Evolutionary conservation across 2,797 vertebrate genomes (phyloP).

Genomic region (Bucorvus abyssinicus): DNA sequence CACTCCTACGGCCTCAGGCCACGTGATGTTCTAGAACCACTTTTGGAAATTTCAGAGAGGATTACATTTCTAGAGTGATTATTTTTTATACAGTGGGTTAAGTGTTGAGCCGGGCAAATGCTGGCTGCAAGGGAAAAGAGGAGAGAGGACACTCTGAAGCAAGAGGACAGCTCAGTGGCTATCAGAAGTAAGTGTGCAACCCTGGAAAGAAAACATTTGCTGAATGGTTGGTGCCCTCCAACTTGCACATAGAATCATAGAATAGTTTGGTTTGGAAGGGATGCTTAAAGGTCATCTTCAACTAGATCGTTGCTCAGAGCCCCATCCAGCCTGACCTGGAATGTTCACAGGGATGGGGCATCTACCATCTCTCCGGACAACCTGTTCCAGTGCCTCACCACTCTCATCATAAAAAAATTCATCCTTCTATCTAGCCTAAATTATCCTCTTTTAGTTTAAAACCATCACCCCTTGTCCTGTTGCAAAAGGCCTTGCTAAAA

Average conservation of each 20-base stretch:
- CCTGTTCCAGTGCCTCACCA: neutral
- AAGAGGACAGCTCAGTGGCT: neutral
- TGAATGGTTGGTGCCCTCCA: neutral
- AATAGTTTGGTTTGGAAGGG: neutral
- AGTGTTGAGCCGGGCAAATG: neutral
- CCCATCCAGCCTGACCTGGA: no score
- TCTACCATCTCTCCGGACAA: neutral
- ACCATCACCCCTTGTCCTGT: neutral
- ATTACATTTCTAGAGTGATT: neutral
- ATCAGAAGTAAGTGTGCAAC: neutral
- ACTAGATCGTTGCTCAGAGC: no score
- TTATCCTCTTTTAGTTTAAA: neutral
- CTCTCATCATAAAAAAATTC: no score
- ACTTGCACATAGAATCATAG: neutral
- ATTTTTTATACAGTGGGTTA: neutral
- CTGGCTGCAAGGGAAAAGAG: neutral
- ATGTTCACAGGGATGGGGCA: neutral
- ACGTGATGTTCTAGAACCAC: neutral
- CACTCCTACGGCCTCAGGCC: neutral
- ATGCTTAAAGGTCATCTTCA: neutral
- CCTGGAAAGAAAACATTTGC: neutral
- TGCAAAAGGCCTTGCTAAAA: neutral
- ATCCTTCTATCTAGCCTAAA: neutral
- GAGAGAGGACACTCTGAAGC: neutral
- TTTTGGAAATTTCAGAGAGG: neutral